Conservation (phyloP, 1,140 invertebrate species). For the Acromyrmex charruanus region DNA sequence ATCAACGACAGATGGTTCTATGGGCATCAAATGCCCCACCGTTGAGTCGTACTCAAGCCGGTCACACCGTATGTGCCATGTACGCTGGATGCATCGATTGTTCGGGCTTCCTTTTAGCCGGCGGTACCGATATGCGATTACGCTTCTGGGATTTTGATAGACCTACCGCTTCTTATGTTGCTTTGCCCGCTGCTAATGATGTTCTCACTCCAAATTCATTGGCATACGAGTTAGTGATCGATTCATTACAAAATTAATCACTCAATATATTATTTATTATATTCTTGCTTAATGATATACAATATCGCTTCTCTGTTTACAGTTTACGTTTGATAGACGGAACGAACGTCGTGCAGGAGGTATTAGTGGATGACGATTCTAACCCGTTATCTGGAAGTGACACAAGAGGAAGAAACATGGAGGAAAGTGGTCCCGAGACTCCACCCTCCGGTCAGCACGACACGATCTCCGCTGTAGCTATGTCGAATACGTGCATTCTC, state of each 20-base stretch:
- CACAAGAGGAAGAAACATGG: constrained; percentile 80
- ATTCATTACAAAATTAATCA: constrained; percentile 8
- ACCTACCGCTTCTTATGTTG: constrained; percentile 93
- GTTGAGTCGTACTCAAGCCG: constrained; percentile 86
- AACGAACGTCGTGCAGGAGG: constrained; percentile 93
- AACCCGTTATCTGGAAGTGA: constrained; percentile 76
- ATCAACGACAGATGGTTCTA: constrained; percentile 91
- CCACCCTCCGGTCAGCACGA: constrained; percentile 93
- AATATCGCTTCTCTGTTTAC: constrained; percentile 42
- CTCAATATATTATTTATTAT: not conserved
- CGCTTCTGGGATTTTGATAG: constrained; percentile 95
- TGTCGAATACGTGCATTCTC: constrained; percentile 93
- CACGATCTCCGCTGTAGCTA: constrained; percentile 92
- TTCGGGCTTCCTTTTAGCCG: constrained; percentile 92
- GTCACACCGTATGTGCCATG: constrained; percentile 91
- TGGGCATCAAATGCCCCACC: constrained; percentile 92
- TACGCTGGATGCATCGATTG: constrained; percentile 90
- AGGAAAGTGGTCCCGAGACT: constrained; percentile 89
- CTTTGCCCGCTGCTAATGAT: constrained; percentile 93
- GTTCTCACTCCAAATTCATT: constrained; percentile 85
- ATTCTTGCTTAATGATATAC: not conserved
- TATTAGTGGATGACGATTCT: constrained; percentile 84
- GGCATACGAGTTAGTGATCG: constrained; percentile 87
- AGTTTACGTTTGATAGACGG: constrained; percentile 93
- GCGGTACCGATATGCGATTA: constrained; percentile 96